Base-by-base conservation (phyloP, 2,888 invertebrate species). In the Dascillus cervinus region DNA sequence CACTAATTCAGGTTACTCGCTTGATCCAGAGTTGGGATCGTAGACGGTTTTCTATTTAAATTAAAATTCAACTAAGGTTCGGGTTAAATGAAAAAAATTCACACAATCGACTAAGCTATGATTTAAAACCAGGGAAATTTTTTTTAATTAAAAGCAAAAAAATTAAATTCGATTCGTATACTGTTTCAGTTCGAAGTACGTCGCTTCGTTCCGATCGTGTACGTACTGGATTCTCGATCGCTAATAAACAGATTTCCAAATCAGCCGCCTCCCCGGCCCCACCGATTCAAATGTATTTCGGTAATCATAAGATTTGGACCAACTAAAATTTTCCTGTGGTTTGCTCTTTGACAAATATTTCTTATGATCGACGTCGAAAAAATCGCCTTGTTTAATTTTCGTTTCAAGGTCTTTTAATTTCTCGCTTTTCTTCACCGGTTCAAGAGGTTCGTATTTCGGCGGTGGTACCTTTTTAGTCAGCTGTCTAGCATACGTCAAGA, bases 181-280 rank as follows among this genome's bases (percentile, higher is more conserved):
- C 28, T 23, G 35, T 29, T 39, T 26, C 29, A 29, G 37, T 37
- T 57, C 54, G 50, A 54, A 50, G 39, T 47, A 39, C 34, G 41
- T 43, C 49, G 49, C 46, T 39, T 44, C 43, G 47, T 47, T 44
- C 46, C 38, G 49, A 44, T 46, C 45, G 52, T 50, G 53, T 51
- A 51, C 52, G 49, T 49, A 52, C 50, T 50, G 50, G 17, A 25
- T 13, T n/a, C 21, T 14, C 21, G 30, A 14, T 25, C 22, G 26
- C 28, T 58, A 60, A 46, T 51, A 44, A 43, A 62, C 61, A 27
- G 60, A 53, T 48, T 53, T 62, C 64, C 64, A 64, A 45, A 62
- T 40, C 43, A 55, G 60, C 50, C 61, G 62, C 33, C 62, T 57
- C 46, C 50, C 55, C 26, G 62, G 59, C 55, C 64, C 64, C 57